Evolutionary conservation across 2,797 vertebrate genomes (phyloP).

Genomic region (Perodicticus potto): DNA sequence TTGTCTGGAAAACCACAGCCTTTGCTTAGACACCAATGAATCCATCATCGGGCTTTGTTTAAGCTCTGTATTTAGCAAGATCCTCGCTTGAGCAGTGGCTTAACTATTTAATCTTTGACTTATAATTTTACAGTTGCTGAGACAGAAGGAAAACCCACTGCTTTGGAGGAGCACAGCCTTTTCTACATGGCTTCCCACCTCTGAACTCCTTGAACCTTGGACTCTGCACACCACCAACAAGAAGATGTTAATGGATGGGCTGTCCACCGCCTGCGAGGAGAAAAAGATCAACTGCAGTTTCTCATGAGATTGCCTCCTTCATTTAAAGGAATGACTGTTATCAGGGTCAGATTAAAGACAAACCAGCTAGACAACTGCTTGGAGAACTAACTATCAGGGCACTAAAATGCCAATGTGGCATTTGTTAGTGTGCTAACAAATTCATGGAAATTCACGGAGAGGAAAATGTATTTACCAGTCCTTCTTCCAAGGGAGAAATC

Average conservation of each 20-base stretch:
- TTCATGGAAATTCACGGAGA: background rate
- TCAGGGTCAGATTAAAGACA: slow-evolving; percentile 29
- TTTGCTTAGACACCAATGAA: slow-evolving; percentile 65
- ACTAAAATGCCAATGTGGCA: background rate
- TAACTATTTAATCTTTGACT: slow-evolving; percentile 79
- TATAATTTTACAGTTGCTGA: slow-evolving; percentile 81
- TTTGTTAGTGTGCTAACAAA: background rate
- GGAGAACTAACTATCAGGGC: slow-evolving; percentile 1
- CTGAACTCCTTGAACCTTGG: slow-evolving; percentile 15
- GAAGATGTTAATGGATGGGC: background rate
- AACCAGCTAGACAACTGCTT: background rate
- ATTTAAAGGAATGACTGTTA: slow-evolving; percentile 19
- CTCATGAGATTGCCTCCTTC: slow-evolving; percentile 32
- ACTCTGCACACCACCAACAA: background rate
- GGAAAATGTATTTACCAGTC: background rate
- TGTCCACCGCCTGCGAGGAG: background rate
- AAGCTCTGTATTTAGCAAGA: slow-evolving; percentile 63
- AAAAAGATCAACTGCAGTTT: slow-evolving; percentile 21
- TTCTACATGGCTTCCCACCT: background rate
- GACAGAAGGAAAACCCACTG: slow-evolving; percentile 43
- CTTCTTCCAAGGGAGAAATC: slow-evolving; percentile 14
- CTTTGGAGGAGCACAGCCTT: slow-evolving; percentile 53
- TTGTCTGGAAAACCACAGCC: slow-evolving; percentile 73
- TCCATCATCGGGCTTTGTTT: slow-evolving; percentile 38
- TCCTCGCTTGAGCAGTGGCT: slow-evolving; percentile 67